Conservation (phyloP, 2,113 vertebrate species). For the Lampris megalopsis region DNA sequence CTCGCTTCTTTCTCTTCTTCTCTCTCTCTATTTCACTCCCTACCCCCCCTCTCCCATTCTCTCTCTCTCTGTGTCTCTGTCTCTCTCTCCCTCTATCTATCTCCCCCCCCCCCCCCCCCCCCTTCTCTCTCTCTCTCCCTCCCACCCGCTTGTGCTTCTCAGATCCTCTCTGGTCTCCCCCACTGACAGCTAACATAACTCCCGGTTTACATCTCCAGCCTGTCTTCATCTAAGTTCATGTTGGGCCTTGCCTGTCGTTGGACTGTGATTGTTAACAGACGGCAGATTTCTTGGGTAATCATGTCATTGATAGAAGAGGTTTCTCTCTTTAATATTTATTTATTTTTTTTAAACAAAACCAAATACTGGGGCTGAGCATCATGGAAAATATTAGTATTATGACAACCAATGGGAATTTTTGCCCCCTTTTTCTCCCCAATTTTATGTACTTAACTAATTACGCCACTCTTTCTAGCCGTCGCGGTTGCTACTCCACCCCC, state of each 20-base stretch:
- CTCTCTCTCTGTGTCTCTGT: neutral
- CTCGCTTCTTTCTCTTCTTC: slow-evolving; percentile 3
- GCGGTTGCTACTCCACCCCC: too few species aligned
- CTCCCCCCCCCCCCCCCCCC: neutral
- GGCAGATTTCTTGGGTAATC: slow-evolving; percentile 31
- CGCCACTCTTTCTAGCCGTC: too few species aligned
- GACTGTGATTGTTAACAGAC: slow-evolving; percentile 33
- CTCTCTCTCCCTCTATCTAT: neutral
- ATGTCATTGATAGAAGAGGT: slow-evolving; percentile 29
- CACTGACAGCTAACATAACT: neutral
- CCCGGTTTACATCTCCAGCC: slow-evolving; percentile 12
- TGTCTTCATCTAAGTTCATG: slow-evolving; percentile 4
- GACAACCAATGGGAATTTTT: too few species aligned
- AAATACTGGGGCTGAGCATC: too few species aligned
- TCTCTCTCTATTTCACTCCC: neutral
- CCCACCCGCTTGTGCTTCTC: neutral
- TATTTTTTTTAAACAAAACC: too few species aligned
- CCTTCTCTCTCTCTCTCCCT: neutral
- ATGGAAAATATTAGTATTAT: too few species aligned
- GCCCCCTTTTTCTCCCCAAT: too few species aligned
- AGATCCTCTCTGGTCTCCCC: slow-evolving; percentile 18
- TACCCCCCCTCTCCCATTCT: slow-evolving; percentile 14
- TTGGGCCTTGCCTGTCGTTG: slow-evolving; percentile 13
- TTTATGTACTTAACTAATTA: too few species aligned
- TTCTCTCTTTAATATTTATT: too few species aligned